These are phyloP conservation scores for Syngnathoides biaculeatus DNA, from an alignment of 2,113 vertebrate species.

Conservation along the genomic window DNA sequence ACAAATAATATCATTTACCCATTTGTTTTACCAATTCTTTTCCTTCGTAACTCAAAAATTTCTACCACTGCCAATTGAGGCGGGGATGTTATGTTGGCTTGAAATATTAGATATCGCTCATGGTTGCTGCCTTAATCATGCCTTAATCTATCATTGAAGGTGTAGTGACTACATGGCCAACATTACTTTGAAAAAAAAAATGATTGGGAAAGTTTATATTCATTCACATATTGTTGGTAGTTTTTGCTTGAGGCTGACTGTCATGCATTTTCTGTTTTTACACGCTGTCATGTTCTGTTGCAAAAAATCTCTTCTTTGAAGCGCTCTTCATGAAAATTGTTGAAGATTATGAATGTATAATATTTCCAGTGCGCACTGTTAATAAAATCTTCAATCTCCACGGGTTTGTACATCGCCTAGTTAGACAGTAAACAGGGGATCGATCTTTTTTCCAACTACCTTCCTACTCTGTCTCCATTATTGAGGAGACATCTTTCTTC, in stretches of 20 bases:
- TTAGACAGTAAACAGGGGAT: constrained; percentile 35
- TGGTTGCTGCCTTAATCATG: too few relatives aligned
- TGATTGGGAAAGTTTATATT: too few relatives aligned
- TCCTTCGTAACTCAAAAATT: too few relatives aligned
- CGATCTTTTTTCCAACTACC: constrained; percentile 27
- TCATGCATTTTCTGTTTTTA: neutral
- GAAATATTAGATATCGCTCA: too few relatives aligned
- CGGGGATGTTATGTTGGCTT: too few relatives aligned
- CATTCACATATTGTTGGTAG: neutral
- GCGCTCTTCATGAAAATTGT: constrained; percentile 23
- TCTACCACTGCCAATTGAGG: too few relatives aligned
- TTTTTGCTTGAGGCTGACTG: neutral
- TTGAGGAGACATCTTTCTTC: constrained; percentile 28
- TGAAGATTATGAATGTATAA: constrained; percentile 34
- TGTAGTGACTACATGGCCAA: too few relatives aligned
- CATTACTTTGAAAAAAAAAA: too few relatives aligned
- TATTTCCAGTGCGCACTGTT: constrained; percentile 34
- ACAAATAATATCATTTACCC: too few relatives aligned
- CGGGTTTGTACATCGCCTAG: constrained; percentile 43
- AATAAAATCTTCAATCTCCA: constrained; percentile 51
- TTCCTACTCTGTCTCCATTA: constrained; percentile 16
- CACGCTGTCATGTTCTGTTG: neutral
- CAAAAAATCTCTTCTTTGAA: neutral
- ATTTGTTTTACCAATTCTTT: too few relatives aligned
- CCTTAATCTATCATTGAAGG: too few relatives aligned